Conservation (phyloP, 2,797 vertebrate species). For the Crypturellus tataupa region DNA sequence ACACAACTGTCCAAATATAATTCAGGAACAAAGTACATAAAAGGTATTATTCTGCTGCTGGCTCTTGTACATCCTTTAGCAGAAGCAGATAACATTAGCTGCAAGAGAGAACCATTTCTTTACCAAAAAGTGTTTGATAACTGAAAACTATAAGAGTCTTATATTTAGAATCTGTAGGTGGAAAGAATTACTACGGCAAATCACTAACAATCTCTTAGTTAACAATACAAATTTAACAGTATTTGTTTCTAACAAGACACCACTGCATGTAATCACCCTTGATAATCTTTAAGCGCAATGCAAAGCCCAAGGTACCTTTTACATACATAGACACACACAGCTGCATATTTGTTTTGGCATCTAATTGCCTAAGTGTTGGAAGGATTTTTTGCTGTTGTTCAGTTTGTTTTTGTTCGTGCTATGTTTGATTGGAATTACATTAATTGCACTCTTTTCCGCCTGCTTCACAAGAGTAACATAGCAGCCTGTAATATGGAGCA, state of each 20-base stretch:
- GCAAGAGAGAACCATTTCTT: background rate
- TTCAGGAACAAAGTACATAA: background rate
- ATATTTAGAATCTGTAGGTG: background rate
- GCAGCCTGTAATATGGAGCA: background rate
- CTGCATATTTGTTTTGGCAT: background rate
- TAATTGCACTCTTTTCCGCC: slow-evolving; percentile 33
- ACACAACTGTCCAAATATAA: slow-evolving; percentile 29
- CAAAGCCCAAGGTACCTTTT: background rate
- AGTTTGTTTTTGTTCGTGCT: background rate
- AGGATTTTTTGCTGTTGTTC: background rate
- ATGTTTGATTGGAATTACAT: slow-evolving; percentile 59
- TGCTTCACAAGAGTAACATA: too few species aligned
- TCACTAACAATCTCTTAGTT: background rate
- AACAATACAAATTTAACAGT: background rate
- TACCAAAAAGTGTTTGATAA: background rate
- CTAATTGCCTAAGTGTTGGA: background rate
- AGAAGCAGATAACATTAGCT: background rate
- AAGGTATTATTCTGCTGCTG: background rate
- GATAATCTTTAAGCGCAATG: background rate
- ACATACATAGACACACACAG: accelerated
- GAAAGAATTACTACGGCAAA: background rate
- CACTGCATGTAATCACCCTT: background rate
- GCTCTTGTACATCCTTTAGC: background rate
- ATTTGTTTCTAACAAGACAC: background rate
- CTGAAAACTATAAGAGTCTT: background rate